A percentile compares a stretch with the other conserved stretches of the same genome.
phyloP scores from a whole-genome alignment of 2,113 vertebrate genomes.

The Ginglymostoma cirratum region DNA sequence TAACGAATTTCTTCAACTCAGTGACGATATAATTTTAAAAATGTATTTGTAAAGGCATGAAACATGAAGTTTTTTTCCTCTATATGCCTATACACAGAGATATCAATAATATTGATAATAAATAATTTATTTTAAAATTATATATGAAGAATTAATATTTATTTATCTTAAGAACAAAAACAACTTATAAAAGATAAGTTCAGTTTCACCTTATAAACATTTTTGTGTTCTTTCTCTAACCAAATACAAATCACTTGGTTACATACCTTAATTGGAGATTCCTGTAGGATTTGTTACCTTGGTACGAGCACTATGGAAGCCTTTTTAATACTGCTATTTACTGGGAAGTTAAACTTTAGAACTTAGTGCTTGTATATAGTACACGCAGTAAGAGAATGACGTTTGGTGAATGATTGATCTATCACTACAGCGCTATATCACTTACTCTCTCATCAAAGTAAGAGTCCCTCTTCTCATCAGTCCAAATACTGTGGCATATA shows the following conservation, averaged over 20 bases:
- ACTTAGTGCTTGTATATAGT: conserved; percentile 25
- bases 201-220: neutral
- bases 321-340: conserved; percentile 24
- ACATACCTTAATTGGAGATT: neutral
- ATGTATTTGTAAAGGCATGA: neutral
- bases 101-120: neutral
- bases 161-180: neutral
- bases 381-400: neutral
- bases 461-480: neutral
- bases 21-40: neutral
- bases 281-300: neutral
- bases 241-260: neutral
- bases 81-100: neutral
- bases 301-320: neutral
- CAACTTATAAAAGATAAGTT: neutral
- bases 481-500: neutral
- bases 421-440: conserved; percentile 4
- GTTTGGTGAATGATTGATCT: conserved; percentile 26
- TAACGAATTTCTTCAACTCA: neutral
- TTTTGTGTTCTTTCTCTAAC: neutral
- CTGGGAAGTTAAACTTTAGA: conserved; percentile 14
- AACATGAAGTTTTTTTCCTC: neutral
- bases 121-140: neutral
- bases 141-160: neutral
- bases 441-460: conserved; percentile 28